A percentile compares a stretch with the other conserved stretches of the same genome.
Evolutionary conservation across 1,140 invertebrate genomes (phyloP).

Genomic region (Drosophila melanogaster): Release_6_plus_ISO1_MT NT_037436.4:14693501-14694000

Average conservation of each 20-base stretch:
- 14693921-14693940: constrained; percentile 77
- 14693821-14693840: background rate
- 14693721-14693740: background rate
- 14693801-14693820: background rate
- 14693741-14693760: background rate
- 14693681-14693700: background rate
- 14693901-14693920: constrained; percentile 80
- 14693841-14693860: no score
- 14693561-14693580: constrained; percentile 36
- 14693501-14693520: constrained; percentile 59
- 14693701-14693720: background rate
- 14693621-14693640: constrained; percentile 29
- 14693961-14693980: constrained; percentile 25
- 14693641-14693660: constrained; percentile 53
- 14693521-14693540: constrained; percentile 45
- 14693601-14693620: constrained; percentile 12
- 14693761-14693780: background rate
- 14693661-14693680: constrained; percentile 37
- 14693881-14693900: constrained; percentile 74
- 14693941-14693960: constrained; percentile 39
- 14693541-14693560: constrained; percentile 48
- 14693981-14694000: constrained; percentile 39
- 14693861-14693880: constrained; percentile 41
- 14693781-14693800: no score
- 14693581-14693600: constrained; percentile 16